phyloP scores from a whole-genome alignment of 2,113 vertebrate species.

The Myotis yumanensis region DNA sequence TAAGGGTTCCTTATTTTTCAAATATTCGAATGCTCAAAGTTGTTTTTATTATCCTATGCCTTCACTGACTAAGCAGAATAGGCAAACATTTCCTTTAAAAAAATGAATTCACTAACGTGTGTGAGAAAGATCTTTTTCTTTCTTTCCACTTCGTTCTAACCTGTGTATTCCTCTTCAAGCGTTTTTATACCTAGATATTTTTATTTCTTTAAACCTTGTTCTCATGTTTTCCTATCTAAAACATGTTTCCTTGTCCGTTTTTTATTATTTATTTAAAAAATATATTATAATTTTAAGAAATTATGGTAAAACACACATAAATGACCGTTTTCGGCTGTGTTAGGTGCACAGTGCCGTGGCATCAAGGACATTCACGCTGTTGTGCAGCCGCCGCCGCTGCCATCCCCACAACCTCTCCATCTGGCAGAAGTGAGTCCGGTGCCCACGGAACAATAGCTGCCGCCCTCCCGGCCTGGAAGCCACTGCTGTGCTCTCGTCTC shows the following conservation, averaged over 20 bases:
- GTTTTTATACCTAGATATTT: neutral
- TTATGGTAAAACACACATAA: neutral
- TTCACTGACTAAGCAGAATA: slow-evolving; percentile 25
- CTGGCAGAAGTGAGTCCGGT: neutral
- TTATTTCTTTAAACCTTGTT: slow-evolving; percentile 14
- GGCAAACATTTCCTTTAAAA: neutral
- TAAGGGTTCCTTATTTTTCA: neutral
- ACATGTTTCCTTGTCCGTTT: neutral
- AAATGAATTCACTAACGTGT: neutral
- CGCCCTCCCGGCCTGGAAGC: neutral
- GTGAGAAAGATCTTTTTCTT: neutral
- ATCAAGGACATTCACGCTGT: neutral
- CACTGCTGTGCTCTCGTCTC: neutral
- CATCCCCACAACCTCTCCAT: neutral
- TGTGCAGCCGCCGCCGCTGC: fast-evolving
- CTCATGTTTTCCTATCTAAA: neutral
- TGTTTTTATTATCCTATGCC: neutral
- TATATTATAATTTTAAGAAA: neutral
- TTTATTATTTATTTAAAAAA: neutral
- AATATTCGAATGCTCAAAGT: neutral
- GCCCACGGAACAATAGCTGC: neutral
- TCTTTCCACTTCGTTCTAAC: neutral
- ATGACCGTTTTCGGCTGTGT: neutral
- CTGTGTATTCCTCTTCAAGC: neutral
- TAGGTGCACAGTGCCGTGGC: neutral